These are phyloP conservation scores for Melospiza georgiana DNA, from an alignment of 2,113 vertebrate species.

Conservation along the genomic window DNA sequence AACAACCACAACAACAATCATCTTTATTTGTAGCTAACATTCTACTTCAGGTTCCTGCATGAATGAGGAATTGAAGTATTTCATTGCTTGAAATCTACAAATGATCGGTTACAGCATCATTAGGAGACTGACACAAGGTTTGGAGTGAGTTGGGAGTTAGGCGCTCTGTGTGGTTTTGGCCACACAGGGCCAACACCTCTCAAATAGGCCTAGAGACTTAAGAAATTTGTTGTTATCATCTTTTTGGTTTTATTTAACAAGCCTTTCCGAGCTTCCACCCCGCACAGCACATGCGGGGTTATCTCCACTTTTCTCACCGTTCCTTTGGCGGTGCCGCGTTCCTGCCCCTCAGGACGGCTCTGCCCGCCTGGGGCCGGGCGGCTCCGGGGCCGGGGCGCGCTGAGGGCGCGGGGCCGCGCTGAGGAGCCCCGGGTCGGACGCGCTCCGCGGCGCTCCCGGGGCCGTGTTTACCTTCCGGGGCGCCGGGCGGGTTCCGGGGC, in stretches of 20 bases:
- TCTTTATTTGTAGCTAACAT: not conserved
- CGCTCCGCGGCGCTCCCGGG: not conserved
- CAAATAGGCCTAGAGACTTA: not conserved
- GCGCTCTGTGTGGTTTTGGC: not conserved
- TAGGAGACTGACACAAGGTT: not conserved
- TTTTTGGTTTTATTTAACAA: not conserved
- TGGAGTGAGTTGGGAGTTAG: not conserved
- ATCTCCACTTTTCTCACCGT: accelerated
- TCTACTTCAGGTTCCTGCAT: not conserved
- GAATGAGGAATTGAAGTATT: not conserved
- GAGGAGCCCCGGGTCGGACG: not conserved
- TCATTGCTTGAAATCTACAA: not conserved
- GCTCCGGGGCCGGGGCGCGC: not conserved
- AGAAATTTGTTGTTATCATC: too few relatives aligned
- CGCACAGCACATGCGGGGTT: accelerated
- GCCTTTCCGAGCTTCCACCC: not conserved
- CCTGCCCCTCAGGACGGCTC: not conserved
- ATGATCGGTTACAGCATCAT: not conserved
- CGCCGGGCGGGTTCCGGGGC: not conserved
- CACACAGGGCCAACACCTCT: not conserved
- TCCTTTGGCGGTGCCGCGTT: not conserved
- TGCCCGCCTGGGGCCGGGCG: not conserved
- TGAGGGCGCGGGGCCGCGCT: not conserved
- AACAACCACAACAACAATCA: not conserved
- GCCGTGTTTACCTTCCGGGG: not conserved